Base-by-base conservation (phyloP, 1,140 invertebrate species). In the Zaprionus tsacasi region DNA sequence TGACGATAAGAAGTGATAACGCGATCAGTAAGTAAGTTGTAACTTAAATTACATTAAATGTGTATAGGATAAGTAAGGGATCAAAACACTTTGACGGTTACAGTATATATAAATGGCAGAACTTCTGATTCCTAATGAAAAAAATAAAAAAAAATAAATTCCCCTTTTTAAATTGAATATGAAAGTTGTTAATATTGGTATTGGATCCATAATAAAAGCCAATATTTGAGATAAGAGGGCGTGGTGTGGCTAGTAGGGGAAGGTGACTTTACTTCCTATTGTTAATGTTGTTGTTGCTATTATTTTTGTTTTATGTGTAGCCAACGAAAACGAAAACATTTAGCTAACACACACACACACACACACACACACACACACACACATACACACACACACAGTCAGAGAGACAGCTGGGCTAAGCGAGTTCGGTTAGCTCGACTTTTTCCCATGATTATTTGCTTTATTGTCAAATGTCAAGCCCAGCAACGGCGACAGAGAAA, bases 391-490 rank as follows among this genome's bases (percentile, higher is more conserved):
- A 75, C 6, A 48, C 21, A 38, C 3, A 65, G 21, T 40, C 6
- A 33, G 2, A 50, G 36, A 40, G 1, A 45, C 12, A 67, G 35
- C 21, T 33, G 33, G 55, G 56, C 55, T 54, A 11, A 64, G 72
- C 45, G 36, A 54, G 67, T 63, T 75, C 76, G 52, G n/a, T n/a
- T 52, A 61, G 59, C 78, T 83, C 74, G 81, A 68, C 70, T 89
- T 91, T 91, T 91, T 91, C 87, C 87, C 87, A 91, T 91, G 87
- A 91, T 91, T 91, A 91, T 91, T 91, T 91, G 87, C 88, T 91
- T 91, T 91, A 91, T 91, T 91, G 87, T 91, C 88, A 83, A 88
- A 91, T 91, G 88, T 91, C 83, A 89, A 91, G 78, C 80, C 76
- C 66, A 76, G 69, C 67, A 66, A 45, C 48, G 27, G 66, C 25